A percentile compares a stretch with the other conserved stretches of the same genome.
phyloP scores from a whole-genome alignment of 2,888 invertebrate genomes.

The Chouioia cunea region DNA sequence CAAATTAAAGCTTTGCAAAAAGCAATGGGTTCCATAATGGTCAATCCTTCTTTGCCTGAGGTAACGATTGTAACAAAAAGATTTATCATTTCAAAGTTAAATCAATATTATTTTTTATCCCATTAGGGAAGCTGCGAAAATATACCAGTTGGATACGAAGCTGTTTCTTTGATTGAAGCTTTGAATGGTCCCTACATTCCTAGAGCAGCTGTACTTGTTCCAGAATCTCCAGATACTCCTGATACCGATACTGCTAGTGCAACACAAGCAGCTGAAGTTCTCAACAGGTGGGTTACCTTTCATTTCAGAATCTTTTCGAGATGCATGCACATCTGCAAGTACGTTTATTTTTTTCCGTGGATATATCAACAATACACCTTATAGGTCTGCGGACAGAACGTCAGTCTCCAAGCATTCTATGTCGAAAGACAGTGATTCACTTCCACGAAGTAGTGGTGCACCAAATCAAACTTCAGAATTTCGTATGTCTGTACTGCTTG shows the following conservation, averaged over 20 bases:
- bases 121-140: slow-evolving; percentile 80
- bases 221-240: slow-evolving; percentile 71
- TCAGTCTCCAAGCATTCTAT: slow-evolving; percentile 62
- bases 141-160: slow-evolving; percentile 93
- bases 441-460: slow-evolving; percentile 60
- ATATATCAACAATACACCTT: background rate
- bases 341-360: slow-evolving; percentile 2
- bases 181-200: slow-evolving; percentile 89
- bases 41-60: slow-evolving; percentile 74
- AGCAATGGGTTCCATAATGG: slow-evolving; percentile 71
- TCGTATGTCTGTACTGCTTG: slow-evolving; percentile 80
- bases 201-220: slow-evolving; percentile 67
- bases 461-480: slow-evolving; percentile 71
- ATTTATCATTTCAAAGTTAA: background rate
- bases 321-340: no score
- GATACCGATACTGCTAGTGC: slow-evolving; percentile 75
- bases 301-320: no score
- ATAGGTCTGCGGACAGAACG: slow-evolving; percentile 62
- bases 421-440: slow-evolving; percentile 60
- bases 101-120: slow-evolving; percentile 15
- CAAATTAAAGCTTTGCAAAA: slow-evolving; percentile 95
- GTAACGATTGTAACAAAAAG: slow-evolving; percentile 65
- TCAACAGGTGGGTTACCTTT: slow-evolving; percentile 71
- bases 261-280: slow-evolving; percentile 77
- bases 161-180: slow-evolving; percentile 94